Percentiles rank a stretch among this genome's conserved stretches.
These are phyloP conservation scores for Numenius phaeopus DNA, from an alignment of 2,797 vertebrate genomes.

Conservation along the genomic window DNA sequence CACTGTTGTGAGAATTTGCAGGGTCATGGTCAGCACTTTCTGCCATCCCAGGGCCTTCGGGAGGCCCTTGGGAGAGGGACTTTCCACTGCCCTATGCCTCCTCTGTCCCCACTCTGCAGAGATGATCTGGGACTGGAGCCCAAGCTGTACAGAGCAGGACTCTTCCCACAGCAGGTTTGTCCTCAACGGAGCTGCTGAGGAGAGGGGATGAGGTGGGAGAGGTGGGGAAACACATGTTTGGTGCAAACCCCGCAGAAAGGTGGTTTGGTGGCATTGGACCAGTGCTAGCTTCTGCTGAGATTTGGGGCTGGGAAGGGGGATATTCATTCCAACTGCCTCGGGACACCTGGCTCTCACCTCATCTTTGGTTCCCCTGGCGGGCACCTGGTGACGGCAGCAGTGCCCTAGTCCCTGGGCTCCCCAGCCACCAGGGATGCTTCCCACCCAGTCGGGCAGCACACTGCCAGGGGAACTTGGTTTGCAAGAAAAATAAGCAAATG, in stretches of 20 bases:
- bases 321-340: fast-evolving
- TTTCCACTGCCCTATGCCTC: background rate
- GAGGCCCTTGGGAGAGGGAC: background rate
- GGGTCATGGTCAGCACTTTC: background rate
- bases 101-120: background rate
- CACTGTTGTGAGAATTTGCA: background rate
- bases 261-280: background rate
- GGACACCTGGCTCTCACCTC: background rate
- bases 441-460: fast-evolving
- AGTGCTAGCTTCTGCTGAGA: background rate
- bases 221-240: background rate
- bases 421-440: background rate
- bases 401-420: background rate
- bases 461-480: background rate
- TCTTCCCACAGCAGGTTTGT: fast-evolving
- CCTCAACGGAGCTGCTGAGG: background rate
- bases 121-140: background rate
- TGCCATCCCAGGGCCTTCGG: background rate
- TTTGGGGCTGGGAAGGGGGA: background rate
- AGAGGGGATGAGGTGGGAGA: background rate
- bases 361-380: background rate
- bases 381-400: background rate
- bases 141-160: background rate
- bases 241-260: background rate
- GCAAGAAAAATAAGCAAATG: background rate